Evolutionary conservation across 2,113 vertebrate genomes (phyloP).

Genomic region (Hassar affinis): DNA sequence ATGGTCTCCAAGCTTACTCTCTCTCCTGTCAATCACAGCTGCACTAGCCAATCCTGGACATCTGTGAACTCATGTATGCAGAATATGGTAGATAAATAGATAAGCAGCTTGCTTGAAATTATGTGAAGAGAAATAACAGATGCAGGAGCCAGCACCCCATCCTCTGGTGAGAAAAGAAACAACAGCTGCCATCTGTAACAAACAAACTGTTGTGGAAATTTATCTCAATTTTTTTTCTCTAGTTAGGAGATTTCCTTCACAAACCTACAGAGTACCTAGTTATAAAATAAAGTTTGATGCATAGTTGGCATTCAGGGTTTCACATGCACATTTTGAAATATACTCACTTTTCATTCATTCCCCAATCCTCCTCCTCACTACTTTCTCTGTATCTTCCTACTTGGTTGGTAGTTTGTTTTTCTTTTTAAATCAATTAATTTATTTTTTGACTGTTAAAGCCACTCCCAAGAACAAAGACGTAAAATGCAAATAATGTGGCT

Average conservation of each 20-base stretch:
- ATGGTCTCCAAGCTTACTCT: neutral
- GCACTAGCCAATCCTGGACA: neutral
- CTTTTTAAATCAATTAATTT: too few species aligned
- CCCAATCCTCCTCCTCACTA: too few species aligned
- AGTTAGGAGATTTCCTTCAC: neutral
- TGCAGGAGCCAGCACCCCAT: constrained; percentile 8
- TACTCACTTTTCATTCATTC: too few species aligned
- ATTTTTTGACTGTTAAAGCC: neutral
- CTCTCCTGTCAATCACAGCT: neutral
- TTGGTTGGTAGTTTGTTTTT: neutral
- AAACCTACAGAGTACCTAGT: neutral
- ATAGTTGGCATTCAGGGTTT: neutral
- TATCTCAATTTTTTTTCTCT: too few species aligned
- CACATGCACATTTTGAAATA: neutral
- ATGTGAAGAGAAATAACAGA: constrained; percentile 14
- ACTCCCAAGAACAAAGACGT: neutral
- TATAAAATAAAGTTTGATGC: neutral
- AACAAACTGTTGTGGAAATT: neutral
- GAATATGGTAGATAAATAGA: neutral
- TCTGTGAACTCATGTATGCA: neutral
- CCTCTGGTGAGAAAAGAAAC: constrained; percentile 11
- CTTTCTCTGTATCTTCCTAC: neutral
- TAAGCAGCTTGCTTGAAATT: neutral
- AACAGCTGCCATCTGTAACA: neutral
- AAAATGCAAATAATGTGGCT: neutral